phyloP scores from a whole-genome alignment of 2,888 invertebrate species.

The Lycaena phlaeas region DNA sequence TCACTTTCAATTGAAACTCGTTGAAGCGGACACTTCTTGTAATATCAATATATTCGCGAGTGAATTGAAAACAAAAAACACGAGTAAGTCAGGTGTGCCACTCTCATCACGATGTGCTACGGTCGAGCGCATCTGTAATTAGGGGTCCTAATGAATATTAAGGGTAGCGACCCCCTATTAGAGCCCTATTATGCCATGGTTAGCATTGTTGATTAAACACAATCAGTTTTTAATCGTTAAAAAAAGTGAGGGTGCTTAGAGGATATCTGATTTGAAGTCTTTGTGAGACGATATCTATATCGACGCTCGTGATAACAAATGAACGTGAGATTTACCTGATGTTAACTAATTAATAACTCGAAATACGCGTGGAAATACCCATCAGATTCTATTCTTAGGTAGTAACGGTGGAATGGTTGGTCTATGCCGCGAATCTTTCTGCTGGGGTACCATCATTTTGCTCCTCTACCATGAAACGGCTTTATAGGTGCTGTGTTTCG shows the following conservation, averaged over 20 bases:
- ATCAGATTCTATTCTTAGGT: too few relatives aligned
- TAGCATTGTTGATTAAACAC: slow-evolving; percentile 47
- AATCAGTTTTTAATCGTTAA: slow-evolving; percentile 45
- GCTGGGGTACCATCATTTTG: too few relatives aligned
- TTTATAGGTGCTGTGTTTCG: too few relatives aligned
- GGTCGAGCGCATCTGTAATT: slow-evolving; percentile 54
- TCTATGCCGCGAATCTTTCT: too few relatives aligned
- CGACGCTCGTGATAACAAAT: not conserved
- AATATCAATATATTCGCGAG: slow-evolving; percentile 57
- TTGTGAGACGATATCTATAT: slow-evolving; percentile 6
- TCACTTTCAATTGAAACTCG: slow-evolving; percentile 44
- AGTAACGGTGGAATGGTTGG: too few relatives aligned
- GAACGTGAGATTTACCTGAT: slow-evolving; percentile 6
- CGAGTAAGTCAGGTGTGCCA: slow-evolving; percentile 55
- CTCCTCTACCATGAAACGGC: too few relatives aligned
- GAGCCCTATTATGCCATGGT: slow-evolving; percentile 29
- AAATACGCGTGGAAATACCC: too few relatives aligned
- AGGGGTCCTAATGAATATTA: slow-evolving; percentile 67
- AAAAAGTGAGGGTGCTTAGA: slow-evolving; percentile 21
- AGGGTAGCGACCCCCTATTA: slow-evolving; percentile 48
- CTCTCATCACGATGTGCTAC: slow-evolving; percentile 40
- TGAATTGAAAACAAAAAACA: slow-evolving; percentile 48
- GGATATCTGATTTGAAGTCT: slow-evolving; percentile 6
- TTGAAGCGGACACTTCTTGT: slow-evolving; percentile 35
- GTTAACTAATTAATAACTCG: too few relatives aligned